Evolutionary conservation across 2,113 vertebrate species (phyloP).

Genomic region (Neogale vison): DNA sequence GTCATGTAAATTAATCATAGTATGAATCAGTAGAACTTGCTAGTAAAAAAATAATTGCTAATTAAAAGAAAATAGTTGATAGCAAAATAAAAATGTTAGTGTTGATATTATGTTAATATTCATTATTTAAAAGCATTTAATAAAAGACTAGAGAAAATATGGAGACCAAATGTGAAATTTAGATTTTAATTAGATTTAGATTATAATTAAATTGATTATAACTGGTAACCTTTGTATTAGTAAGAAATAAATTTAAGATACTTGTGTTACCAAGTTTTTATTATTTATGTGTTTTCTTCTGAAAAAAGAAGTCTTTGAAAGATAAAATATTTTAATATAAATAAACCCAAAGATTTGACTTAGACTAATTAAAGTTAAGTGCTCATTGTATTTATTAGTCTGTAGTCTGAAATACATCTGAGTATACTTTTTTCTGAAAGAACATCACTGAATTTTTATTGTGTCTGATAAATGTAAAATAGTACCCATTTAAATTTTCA

Average conservation of each 20-base stretch:
- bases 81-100: neutral
- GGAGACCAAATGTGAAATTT: neutral
- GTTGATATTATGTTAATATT: neutral
- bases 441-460: constrained; percentile 42
- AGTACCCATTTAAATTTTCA: neutral
- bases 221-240: neutral
- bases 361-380: neutral
- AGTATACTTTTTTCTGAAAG: constrained; percentile 39
- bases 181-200: too few species aligned
- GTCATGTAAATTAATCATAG: neutral
- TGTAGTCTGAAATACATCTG: neutral
- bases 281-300: neutral
- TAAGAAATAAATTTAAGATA: neutral
- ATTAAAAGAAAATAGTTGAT: neutral
- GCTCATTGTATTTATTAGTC: neutral
- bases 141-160: neutral
- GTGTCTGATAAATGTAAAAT: neutral
- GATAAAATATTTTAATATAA: constrained; percentile 20
- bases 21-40: neutral
- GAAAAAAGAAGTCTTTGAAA: neutral
- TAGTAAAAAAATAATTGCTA: neutral
- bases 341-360: neutral
- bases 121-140: constrained; percentile 6
- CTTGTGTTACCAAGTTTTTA: constrained; percentile 19
- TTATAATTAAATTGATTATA: neutral